Conservation (phyloP, 2,113 vertebrate species). For the Toxotes chatareus region DNA sequence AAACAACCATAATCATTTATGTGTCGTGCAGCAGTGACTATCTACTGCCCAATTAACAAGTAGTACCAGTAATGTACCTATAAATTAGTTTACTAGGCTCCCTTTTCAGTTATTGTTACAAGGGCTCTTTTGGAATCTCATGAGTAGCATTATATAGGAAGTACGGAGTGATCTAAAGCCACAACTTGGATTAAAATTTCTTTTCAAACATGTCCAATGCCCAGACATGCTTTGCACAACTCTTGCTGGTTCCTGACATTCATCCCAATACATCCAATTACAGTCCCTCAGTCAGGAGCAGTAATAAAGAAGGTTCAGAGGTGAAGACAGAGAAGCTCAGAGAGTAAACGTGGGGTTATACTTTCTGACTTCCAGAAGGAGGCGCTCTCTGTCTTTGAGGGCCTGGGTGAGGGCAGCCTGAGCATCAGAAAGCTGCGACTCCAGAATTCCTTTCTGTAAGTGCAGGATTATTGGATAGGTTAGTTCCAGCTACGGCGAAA, state of each 20-base stretch:
- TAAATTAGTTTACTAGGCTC: constrained; percentile 4
- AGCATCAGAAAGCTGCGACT: constrained; percentile 84
- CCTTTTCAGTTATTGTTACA: constrained; percentile 21
- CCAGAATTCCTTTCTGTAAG: constrained; percentile 76
- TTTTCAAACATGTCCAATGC: constrained; percentile 18
- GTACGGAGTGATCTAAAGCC: constrained; percentile 30
- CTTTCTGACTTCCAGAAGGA: constrained; percentile 92
- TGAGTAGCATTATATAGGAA: constrained; percentile 8
- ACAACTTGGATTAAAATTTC: constrained; percentile 6
- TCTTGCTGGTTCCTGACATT: constrained; percentile 28
- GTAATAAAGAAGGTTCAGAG: background rate
- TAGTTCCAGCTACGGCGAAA: constrained; percentile 1
- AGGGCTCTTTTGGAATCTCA: constrained; percentile 25
- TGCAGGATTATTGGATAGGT: constrained; percentile 33
- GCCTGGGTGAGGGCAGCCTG: constrained; percentile 87
- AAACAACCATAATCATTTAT: constrained; percentile 18
- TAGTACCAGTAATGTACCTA: constrained; percentile 44
- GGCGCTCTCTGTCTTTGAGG: constrained; percentile 87
- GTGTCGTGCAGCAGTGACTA: constrained; percentile 39
- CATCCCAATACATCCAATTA: constrained; percentile 21
- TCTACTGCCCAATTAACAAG: constrained; percentile 36
- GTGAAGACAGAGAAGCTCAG: constrained; percentile 73
- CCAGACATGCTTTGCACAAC: constrained; percentile 9
- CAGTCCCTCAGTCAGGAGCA: constrained; percentile 23
- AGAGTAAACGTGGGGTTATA: constrained; percentile 91